Base-by-base conservation (phyloP, 2,797 vertebrate genomes). In the Argyrosomus regius region DNA sequence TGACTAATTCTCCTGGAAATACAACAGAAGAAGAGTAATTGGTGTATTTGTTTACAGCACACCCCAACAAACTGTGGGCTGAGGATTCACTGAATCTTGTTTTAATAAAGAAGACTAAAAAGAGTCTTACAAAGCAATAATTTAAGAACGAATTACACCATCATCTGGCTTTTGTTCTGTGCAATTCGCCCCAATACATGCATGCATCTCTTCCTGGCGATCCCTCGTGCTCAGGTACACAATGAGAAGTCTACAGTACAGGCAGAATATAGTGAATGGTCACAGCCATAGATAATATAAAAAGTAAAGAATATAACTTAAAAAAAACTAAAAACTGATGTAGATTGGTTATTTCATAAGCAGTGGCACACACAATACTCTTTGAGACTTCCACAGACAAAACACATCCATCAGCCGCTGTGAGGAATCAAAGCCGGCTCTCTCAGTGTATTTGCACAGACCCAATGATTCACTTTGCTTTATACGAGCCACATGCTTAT, bases 401-500 rank as follows among this genome's bases (percentile, higher is more conserved):
- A 24, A 63, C 53, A 70, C 43, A 57, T 59, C 41, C 73, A 60
- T 10, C 11, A 50, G 18, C 3, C 24, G 50, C 68, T 75, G 63
- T 54, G 9, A 14, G 7, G 48, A 81, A 77, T 80, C 54, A 68
- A 62, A 75, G 39, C 53, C 22, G 60, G 48, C 45, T 77, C 41
- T 77, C 58, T 74, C 52, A 7, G 22, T n/a, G 66, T 81, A 75
- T 82, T 82, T 82, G 49, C 64, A 63, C 60, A 85, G 65, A 80
- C 63, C 50, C 57, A 62, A 16, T 63, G 45, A 83, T 82, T 64
- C 77, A 75, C 76, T 82, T 31, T 22, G 67, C 46, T 81, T 77
- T 74, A 89, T 85, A 75, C 58, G 53, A 85, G 77, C 67, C 88
- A 86, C 72, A 82, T 87, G 88, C 63, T 79, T 70, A 61, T n/a